phyloP scores from a whole-genome alignment of 92 coral and sea anemone species.

The Epizoanthus fatuus region DNA sequence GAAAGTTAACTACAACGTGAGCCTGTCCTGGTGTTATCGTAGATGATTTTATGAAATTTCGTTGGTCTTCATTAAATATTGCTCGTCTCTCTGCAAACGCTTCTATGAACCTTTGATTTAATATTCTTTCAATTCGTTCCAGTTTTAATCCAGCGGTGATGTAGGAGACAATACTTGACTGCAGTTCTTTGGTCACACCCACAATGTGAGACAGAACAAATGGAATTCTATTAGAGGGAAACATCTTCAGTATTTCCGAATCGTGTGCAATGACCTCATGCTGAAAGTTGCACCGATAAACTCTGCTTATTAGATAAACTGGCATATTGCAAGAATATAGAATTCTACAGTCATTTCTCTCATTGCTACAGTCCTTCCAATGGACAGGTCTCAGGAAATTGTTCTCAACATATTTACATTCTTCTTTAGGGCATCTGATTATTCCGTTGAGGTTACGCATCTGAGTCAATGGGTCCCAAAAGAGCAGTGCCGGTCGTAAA shows the following conservation, averaged over 20 bases:
- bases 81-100: background rate
- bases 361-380: constrained; percentile 22
- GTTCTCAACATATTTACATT: background rate
- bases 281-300: constrained; percentile 17
- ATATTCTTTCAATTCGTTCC: constrained; percentile 14
- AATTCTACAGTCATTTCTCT: constrained; percentile 12
- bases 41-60: constrained; percentile 22
- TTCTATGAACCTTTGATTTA: background rate
- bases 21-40: constrained; percentile 27
- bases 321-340: background rate
- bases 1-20: constrained; percentile 24
- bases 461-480: constrained; percentile 44
- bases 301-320: constrained; percentile 10
- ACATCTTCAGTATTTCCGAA: background rate
- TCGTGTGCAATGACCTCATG: constrained; percentile 31
- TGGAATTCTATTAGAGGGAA: background rate
- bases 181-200: constrained; percentile 19
- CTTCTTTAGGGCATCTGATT: constrained; percentile 19
- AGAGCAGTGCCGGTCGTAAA: constrained; percentile 19
- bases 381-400: constrained; percentile 24
- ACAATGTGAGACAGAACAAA: constrained; percentile 23
- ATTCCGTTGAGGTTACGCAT: background rate
- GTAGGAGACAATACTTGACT: background rate
- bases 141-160: background rate
- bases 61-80: constrained; percentile 4